phyloP scores from a whole-genome alignment of 1,140 invertebrate species.

The Drosophila sp. region DNA sequence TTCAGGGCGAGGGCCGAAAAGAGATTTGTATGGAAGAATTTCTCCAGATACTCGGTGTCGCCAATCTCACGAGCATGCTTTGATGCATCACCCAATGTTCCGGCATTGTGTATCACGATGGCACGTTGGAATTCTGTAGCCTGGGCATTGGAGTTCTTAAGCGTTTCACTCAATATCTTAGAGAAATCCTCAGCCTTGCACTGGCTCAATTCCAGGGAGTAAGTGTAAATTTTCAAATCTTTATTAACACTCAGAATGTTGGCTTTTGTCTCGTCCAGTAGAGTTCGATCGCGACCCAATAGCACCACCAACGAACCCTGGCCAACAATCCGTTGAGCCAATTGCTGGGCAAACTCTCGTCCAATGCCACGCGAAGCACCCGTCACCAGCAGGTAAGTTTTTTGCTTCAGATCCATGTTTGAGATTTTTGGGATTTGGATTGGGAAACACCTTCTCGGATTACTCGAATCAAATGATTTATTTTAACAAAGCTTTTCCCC shows the following conservation, averaged over 20 bases:
- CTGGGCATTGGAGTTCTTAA: neutral
- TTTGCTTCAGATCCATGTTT: slow-evolving; percentile 77
- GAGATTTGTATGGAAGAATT: slow-evolving; percentile 92
- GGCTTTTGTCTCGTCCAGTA: slow-evolving; percentile 86
- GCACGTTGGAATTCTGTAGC: slow-evolving; percentile 85
- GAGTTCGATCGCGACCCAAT: slow-evolving; percentile 88
- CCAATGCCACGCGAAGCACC: slow-evolving; percentile 96
- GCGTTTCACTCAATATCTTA: slow-evolving; percentile 49
- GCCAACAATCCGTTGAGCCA: slow-evolving; percentile 85
- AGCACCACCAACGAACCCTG: slow-evolving; percentile 89
- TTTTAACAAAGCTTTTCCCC: neutral
- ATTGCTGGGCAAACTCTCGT: slow-evolving; percentile 88
- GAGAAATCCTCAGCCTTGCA: slow-evolving; percentile 52
- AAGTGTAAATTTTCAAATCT: slow-evolving; percentile 83
- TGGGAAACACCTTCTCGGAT: slow-evolving; percentile 8
- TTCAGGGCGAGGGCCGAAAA: slow-evolving; percentile 91
- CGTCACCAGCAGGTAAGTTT: slow-evolving; percentile 88
- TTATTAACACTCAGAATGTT: slow-evolving; percentile 84
- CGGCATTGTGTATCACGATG: slow-evolving; percentile 95
- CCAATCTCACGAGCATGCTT: slow-evolving; percentile 86
- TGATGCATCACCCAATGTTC: slow-evolving; percentile 90
- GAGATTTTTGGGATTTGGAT: neutral
- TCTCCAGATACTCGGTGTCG: slow-evolving; percentile 85
- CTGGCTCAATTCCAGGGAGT: slow-evolving; percentile 86
- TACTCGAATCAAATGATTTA: slow-evolving; percentile 4